Evolutionary conservation across 1,140 invertebrate genomes (phyloP).

Genomic region (Scaptomyza pallida): DNA sequence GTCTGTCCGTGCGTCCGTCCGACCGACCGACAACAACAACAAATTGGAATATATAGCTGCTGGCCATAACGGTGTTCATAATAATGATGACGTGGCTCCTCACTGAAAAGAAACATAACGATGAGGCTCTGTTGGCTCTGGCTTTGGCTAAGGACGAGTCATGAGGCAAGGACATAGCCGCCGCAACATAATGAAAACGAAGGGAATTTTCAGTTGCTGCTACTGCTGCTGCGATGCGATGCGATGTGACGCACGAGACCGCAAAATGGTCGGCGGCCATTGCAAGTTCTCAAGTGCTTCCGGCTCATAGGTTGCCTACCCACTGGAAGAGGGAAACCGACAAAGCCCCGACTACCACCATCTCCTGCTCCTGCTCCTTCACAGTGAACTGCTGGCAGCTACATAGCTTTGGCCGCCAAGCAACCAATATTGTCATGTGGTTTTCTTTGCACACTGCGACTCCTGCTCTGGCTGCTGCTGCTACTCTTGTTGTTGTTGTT

Average conservation of each 20-base stretch:
- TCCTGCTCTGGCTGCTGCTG: slow-evolving; percentile 27
- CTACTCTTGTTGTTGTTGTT: slow-evolving; percentile 63
- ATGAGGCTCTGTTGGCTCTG: slow-evolving; percentile 31
- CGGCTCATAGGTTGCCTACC: slow-evolving; percentile 78
- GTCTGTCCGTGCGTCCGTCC: too few species aligned
- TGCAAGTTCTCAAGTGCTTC: slow-evolving; percentile 83
- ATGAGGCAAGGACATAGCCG: slow-evolving; percentile 74
- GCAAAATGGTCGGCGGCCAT: slow-evolving; percentile 71
- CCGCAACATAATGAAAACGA: slow-evolving; percentile 82
- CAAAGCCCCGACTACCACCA: not conserved
- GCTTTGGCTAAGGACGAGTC: slow-evolving; percentile 16
- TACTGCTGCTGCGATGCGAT: slow-evolving; percentile 36
- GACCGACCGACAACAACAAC: slow-evolving; percentile 77
- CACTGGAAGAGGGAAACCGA: slow-evolving; percentile 13
- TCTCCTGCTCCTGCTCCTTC: not conserved
- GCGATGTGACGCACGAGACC: slow-evolving; percentile 71
- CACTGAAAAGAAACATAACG: slow-evolving; percentile 76
- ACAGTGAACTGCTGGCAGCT: not conserved
- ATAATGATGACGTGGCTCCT: slow-evolving; percentile 80
- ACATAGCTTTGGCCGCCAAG: slow-evolving; percentile 50
- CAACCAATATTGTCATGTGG: slow-evolving; percentile 80
- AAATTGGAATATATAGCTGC: slow-evolving; percentile 79
- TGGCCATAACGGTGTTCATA: slow-evolving; percentile 80
- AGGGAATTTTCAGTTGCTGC: slow-evolving; percentile 74
- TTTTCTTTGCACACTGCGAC: slow-evolving; percentile 64